A percentile compares a stretch with the other conserved stretches of the same genome.
Conservation (phyloP, 2,888 invertebrate species). For the Xanthorhoe designata region DNA sequence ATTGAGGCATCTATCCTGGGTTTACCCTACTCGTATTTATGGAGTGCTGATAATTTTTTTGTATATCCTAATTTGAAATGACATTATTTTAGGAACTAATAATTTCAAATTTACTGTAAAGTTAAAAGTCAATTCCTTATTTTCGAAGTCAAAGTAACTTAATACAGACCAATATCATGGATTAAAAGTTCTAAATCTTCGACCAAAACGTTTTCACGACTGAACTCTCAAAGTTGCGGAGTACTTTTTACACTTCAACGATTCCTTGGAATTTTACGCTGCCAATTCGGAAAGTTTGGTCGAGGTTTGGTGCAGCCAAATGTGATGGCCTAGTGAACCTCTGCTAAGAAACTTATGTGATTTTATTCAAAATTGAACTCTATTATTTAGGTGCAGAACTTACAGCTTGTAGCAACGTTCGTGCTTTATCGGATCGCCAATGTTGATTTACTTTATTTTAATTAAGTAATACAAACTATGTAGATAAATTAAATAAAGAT, state of each 20-base stretch:
- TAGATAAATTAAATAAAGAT: no score
- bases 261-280: conserved; percentile 35
- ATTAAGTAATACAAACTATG: no score
- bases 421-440: no score
- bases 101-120: no score
- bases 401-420: no score
- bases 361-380: background rate
- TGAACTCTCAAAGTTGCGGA: conserved; percentile 31
- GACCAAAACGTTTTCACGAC: conserved; percentile 34
- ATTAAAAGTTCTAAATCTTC: conserved; percentile 25
- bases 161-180: conserved; percentile 10
- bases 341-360: background rate
- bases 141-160: background rate
- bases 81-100: no score
- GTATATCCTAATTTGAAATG: no score
- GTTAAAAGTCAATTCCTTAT: background rate
- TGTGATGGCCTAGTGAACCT: background rate
- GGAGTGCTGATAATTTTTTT: no score
- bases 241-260: conserved; percentile 38
- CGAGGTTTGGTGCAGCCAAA: conserved; percentile 6
- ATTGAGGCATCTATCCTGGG: no score
- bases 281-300: conserved; percentile 27
- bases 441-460: no score
- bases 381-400: background rate
- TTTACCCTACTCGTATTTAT: no score